Conservation (phyloP, 2,113 vertebrate species). For the Oenanthe melanoleuca region DNA sequence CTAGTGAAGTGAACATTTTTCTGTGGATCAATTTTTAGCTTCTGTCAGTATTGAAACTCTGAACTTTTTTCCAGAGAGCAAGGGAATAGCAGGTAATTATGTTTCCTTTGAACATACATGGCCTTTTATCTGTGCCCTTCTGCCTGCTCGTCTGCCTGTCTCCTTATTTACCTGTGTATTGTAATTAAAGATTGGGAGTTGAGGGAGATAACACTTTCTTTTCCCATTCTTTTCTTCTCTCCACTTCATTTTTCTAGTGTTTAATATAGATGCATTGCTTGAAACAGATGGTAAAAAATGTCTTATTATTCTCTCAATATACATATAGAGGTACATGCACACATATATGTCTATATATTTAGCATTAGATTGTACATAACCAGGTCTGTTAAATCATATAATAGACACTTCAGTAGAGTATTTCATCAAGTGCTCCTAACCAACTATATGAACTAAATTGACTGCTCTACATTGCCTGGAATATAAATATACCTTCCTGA, state of each 20-base stretch:
- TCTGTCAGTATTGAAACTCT: slow-evolving; percentile 61
- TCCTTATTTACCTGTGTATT: slow-evolving; percentile 50
- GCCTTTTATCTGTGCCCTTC: slow-evolving; percentile 59
- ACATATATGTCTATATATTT: neutral
- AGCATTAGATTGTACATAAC: neutral
- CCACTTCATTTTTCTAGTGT: neutral
- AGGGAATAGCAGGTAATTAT: slow-evolving; percentile 66
- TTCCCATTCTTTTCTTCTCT: neutral
- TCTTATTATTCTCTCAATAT: neutral
- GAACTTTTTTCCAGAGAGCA: slow-evolving; percentile 60
- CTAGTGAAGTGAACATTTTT: slow-evolving; percentile 68
- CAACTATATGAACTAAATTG: neutral
- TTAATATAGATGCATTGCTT: neutral
- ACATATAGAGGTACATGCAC: neutral
- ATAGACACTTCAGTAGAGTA: neutral
- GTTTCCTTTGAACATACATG: slow-evolving; percentile 55
- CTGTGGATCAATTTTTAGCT: slow-evolving; percentile 69
- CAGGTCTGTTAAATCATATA: neutral
- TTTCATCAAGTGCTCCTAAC: neutral
- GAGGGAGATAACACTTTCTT: neutral
- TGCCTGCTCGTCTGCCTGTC: slow-evolving; percentile 33
- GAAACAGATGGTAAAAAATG: neutral
- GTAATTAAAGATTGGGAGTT: slow-evolving; percentile 41
- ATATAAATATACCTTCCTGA: neutral
- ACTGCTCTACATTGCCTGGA: neutral